Conservation (phyloP, 2,113 vertebrate genomes). For the Phalacrocorax aristotelis region DNA sequence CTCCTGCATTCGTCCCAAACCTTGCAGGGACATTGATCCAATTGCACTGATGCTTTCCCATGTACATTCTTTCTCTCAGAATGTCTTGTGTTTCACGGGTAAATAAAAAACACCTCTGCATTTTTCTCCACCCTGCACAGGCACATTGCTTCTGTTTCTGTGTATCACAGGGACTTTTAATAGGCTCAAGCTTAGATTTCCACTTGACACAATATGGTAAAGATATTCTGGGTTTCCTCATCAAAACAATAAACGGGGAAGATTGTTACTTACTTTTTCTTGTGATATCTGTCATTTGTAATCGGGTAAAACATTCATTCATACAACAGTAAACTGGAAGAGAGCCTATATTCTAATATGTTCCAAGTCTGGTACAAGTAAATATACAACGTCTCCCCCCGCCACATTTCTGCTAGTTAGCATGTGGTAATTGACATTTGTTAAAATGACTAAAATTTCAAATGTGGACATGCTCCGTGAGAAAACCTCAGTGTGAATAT, state of each 20-base stretch:
- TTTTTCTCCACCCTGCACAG: neutral
- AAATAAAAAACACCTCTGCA: neutral
- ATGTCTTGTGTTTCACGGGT: rapidly evolving
- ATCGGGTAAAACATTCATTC: slow-evolving; percentile 39
- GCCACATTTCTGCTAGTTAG: slow-evolving; percentile 31
- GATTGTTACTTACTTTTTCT: slow-evolving; percentile 9
- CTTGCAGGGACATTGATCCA: neutral
- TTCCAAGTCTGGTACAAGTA: slow-evolving; percentile 54
- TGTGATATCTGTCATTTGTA: neutral
- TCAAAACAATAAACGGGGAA: neutral
- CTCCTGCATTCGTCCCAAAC: neutral
- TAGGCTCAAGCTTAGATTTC: neutral
- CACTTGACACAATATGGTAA: neutral
- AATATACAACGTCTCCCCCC: slow-evolving; percentile 12
- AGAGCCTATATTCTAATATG: slow-evolving; percentile 53
- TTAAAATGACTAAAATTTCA: slow-evolving; percentile 52
- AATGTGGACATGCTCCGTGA: neutral
- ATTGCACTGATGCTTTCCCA: neutral
- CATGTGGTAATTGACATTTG: slow-evolving; percentile 42
- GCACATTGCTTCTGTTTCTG: neutral
- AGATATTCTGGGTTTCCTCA: neutral
- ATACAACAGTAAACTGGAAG: slow-evolving; percentile 28
- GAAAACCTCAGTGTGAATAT: slow-evolving; percentile 11
- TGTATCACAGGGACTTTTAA: neutral
- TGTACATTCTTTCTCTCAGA: neutral